A percentile compares a stretch with the other conserved stretches of the same genome.
phyloP scores from a whole-genome alignment of 2,113 vertebrate genomes.

The Entelurus aequoreus region DNA sequence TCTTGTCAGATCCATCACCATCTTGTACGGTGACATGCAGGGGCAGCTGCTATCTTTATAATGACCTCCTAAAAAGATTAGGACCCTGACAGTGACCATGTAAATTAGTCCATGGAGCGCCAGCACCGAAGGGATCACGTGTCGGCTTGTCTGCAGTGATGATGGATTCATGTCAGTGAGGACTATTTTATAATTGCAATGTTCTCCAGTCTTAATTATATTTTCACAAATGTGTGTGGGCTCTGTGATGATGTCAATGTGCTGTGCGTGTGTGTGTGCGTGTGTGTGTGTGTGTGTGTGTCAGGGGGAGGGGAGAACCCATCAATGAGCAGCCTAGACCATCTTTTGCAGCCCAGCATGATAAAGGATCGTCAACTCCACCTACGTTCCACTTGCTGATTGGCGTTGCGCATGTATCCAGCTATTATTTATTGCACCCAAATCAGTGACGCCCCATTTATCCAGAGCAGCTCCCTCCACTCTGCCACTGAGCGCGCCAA shows the following conservation, averaged over 20 bases:
- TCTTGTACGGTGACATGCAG: slow-evolving; percentile 13
- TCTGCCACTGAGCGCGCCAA: slow-evolving; percentile 17
- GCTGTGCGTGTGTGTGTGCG: neutral
- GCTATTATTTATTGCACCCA: slow-evolving; percentile 62
- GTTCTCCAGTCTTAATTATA: slow-evolving; percentile 1
- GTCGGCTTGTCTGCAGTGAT: neutral
- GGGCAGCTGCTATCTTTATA: slow-evolving; percentile 53
- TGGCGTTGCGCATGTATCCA: slow-evolving; percentile 67
- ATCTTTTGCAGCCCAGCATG: slow-evolving; percentile 38
- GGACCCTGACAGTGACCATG: slow-evolving; percentile 37
- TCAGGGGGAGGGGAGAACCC: slow-evolving; percentile 19
- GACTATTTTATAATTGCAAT: neutral
- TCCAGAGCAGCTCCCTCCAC: slow-evolving; percentile 37
- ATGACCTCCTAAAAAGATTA: slow-evolving; percentile 65
- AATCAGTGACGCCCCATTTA: slow-evolving; percentile 37
- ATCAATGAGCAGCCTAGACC: slow-evolving; percentile 40
- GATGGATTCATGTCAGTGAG: slow-evolving; percentile 2
- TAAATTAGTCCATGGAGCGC: slow-evolving; percentile 27
- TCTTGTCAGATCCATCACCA: slow-evolving; percentile 17
- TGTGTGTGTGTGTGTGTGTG: neutral
- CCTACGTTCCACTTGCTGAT: slow-evolving; percentile 70
- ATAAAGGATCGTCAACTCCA: slow-evolving; percentile 54
- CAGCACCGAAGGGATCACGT: slow-evolving; percentile 17
- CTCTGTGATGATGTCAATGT: neutral
- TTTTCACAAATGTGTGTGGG: slow-evolving; percentile 13